Base-by-base conservation (phyloP, 2,888 invertebrate species). In the Antitype chi region DNA sequence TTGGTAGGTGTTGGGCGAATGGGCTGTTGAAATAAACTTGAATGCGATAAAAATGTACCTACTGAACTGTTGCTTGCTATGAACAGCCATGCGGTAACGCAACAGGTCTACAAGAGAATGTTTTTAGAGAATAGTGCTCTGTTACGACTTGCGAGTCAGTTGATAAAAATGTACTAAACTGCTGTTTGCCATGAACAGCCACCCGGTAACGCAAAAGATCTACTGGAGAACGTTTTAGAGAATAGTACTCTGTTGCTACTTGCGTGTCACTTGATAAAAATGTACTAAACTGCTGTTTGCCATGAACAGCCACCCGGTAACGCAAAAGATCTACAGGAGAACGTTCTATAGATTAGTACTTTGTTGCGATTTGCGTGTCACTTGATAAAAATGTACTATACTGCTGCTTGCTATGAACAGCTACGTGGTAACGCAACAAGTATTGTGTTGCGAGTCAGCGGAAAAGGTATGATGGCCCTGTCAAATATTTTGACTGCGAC, bases 1-100 rank as follows among this genome's bases (percentile, higher is more conserved):
- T 81, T 83, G 88, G 80, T 88, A 82, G 84, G 76, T 85, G 84
- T 81, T 83, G 85, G 82, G 87, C 80, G 86, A 85, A 83, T 89
- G 82, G 49, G 53, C 80, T 85, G 85, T 82, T 74, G 87, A 85
- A 88, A 88, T 88, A 88, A 86, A 81, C 78, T 74, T 76, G 59
- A 75, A 79, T 66, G 77, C 80, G 78, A 70, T 85, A 78, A 80
- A 84, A 86, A 74, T 75, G 72, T 69, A 38, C 38, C 38, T 38
- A 72, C 43, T 74, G 73, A 78, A 73, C 74, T 70, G 38, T 55
- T 72, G 66, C 64, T 72, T 64, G 70, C 25, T 67, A 38, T 64
- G 28, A 73, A 72, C 53, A 57, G n/a, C 25, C 32, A 63, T 15
- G 20, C 20, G 38, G 52, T 28, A 38, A 49, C n/a, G 23, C 15